These are phyloP conservation scores for Varanus komodoensis DNA, from an alignment of 2,113 vertebrate species.

Conservation along the genomic window DNA sequence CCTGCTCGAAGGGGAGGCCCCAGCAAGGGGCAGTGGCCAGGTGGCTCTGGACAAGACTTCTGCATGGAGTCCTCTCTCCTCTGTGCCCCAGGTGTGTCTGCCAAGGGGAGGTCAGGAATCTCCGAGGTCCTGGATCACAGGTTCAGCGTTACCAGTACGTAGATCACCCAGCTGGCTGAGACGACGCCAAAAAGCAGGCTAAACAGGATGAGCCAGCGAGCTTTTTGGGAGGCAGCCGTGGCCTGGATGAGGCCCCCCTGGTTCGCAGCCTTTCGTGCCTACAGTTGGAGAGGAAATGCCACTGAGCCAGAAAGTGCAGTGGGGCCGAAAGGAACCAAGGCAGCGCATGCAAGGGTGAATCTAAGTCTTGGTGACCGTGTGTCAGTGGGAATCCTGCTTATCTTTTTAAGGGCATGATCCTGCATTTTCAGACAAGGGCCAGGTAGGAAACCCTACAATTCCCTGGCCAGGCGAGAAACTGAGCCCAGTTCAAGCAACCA, in stretches of 20 bases:
- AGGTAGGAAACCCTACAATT: no score
- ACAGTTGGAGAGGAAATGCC: background rate
- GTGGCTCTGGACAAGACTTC: no score
- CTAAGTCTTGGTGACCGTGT: no score
- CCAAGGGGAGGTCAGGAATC: rapidly evolving
- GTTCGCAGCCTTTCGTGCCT: slow-evolving; percentile 78
- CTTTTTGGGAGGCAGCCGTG: slow-evolving; percentile 73
- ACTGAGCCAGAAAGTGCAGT: background rate
- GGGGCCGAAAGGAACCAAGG: no score
- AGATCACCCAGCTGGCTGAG: slow-evolving; percentile 82
- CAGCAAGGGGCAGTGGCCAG: background rate
- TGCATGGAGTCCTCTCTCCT: background rate
- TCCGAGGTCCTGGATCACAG: slow-evolving; percentile 1
- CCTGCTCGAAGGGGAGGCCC: background rate
- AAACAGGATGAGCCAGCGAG: slow-evolving; percentile 79
- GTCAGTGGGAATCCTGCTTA: no score
- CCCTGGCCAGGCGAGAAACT: no score
- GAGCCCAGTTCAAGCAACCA: no score
- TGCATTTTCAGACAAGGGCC: no score
- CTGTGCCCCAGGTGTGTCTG: no score
- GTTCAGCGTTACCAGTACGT: slow-evolving; percentile 80
- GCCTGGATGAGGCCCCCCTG: slow-evolving; percentile 79
- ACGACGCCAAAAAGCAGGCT: slow-evolving; percentile 83
- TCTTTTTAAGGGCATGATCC: no score
- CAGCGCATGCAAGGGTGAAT: background rate